These are phyloP conservation scores for Gastrophysa polygoni DNA, from an alignment of 2,888 invertebrate species.

Conservation along the genomic window DNA sequence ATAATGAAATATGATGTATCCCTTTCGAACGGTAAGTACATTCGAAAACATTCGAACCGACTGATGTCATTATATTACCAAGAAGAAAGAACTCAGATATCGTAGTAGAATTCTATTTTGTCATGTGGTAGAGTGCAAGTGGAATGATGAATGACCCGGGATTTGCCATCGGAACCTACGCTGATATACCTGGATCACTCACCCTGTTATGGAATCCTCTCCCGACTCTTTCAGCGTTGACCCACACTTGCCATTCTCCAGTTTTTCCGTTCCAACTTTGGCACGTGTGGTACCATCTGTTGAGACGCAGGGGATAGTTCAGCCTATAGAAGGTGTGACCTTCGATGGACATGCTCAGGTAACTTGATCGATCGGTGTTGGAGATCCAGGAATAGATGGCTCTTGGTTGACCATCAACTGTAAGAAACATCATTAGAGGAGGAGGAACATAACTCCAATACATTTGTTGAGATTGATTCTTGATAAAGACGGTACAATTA, in stretches of 20 bases:
- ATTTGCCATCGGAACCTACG: too few relatives aligned
- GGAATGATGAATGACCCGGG: too few relatives aligned
- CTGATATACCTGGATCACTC: conserved; percentile 51
- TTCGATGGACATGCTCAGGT: conserved; percentile 80
- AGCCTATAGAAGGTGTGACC: conserved; percentile 82
- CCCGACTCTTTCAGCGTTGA: conserved; percentile 83
- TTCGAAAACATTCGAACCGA: too few relatives aligned
- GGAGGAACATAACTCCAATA: background rate
- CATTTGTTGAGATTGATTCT: too few relatives aligned
- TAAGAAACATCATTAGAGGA: conserved; percentile 37
- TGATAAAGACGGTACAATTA: too few relatives aligned
- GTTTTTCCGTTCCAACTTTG: conserved; percentile 89
- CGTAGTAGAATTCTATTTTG: too few relatives aligned
- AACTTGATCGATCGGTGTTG: conserved; percentile 80
- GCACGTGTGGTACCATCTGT: conserved; percentile 85
- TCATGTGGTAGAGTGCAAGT: too few relatives aligned
- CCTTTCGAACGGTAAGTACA: too few relatives aligned
- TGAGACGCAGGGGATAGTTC: conserved; percentile 71
- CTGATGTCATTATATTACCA: too few relatives aligned
- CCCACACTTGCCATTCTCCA: conserved; percentile 90
- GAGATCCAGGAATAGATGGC: conserved; percentile 81
- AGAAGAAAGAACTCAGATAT: too few relatives aligned
- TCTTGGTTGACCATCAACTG: conserved; percentile 75
- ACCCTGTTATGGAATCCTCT: conserved; percentile 87
- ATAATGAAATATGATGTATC: too few relatives aligned